Evolutionary conservation across 2,113 vertebrate species (phyloP).

Genomic region (Eolophus roseicapilla): DNA sequence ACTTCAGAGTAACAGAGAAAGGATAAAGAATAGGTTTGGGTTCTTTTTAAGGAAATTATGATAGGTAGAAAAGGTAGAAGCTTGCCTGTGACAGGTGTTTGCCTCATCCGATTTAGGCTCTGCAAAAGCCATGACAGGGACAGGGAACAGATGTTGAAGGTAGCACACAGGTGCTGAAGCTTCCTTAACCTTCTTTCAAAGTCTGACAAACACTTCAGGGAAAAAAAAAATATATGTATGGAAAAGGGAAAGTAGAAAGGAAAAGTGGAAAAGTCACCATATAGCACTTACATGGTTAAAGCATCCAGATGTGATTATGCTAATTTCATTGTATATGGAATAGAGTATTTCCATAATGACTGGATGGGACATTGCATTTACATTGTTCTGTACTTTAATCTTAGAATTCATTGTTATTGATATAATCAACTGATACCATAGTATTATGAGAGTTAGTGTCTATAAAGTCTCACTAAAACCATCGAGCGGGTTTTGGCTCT

Average conservation of each 20-base stretch:
- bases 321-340: background rate
- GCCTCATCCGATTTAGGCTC: background rate
- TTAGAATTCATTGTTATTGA: background rate
- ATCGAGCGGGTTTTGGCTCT: background rate
- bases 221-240: background rate
- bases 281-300: background rate
- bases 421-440: background rate
- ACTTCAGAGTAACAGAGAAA: background rate
- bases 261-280: background rate
- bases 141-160: background rate
- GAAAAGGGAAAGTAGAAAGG: background rate
- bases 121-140: background rate
- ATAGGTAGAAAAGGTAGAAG: background rate
- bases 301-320: background rate
- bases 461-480: background rate
- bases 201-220: background rate
- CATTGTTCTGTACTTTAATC: background rate
- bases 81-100: background rate
- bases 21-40: fast-evolving
- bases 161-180: background rate
- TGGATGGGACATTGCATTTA: background rate
- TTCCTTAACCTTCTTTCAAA: background rate
- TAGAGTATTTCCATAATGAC: background rate
- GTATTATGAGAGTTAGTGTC: background rate
- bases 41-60: background rate